Conservation (phyloP, 1,140 invertebrate species). For the Sweltsa coloradensis region DNA sequence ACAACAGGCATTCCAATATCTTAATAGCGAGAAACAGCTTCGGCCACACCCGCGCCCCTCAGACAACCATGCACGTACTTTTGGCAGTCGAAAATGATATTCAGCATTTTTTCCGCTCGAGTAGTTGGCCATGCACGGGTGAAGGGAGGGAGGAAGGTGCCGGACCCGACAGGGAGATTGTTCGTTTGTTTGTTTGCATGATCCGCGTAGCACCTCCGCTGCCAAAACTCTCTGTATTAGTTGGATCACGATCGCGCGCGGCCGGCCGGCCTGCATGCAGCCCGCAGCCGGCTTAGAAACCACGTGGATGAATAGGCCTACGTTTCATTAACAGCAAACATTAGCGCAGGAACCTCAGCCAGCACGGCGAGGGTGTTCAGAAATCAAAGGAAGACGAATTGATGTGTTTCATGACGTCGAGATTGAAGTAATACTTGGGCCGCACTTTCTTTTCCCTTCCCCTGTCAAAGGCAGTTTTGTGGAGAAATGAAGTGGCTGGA, state of each 20-base stretch:
- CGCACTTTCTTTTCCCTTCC: neutral
- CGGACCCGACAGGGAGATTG: neutral
- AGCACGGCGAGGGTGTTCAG: neutral
- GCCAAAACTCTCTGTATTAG: neutral
- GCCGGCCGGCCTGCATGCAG: too few species aligned
- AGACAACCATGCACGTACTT: too few species aligned
- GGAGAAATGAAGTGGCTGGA: constrained; percentile 11
- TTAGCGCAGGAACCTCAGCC: neutral
- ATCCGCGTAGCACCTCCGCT: constrained; percentile 1
- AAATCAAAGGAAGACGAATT: neutral
- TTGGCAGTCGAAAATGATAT: constrained; percentile 10
- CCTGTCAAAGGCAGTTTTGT: constrained; percentile 14
- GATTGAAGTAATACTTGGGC: too few species aligned
- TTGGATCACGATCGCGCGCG: too few species aligned
- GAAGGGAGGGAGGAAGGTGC: neutral
- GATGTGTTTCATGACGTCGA: neutral
- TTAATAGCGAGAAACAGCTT: too few species aligned
- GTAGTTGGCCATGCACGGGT: neutral
- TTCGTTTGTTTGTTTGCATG: constrained; percentile 1
- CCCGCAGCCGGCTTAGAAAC: too few species aligned
- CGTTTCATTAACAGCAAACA: too few species aligned
- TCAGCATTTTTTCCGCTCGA: constrained; percentile 11
- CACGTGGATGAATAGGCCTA: too few species aligned
- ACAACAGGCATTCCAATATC: too few species aligned
- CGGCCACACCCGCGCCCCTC: too few species aligned